Evolutionary conservation across 2,888 invertebrate genomes (phyloP), one percentile per base, ranked within the genome.

Genomic region (Pristionchus japonicus): DNA sequence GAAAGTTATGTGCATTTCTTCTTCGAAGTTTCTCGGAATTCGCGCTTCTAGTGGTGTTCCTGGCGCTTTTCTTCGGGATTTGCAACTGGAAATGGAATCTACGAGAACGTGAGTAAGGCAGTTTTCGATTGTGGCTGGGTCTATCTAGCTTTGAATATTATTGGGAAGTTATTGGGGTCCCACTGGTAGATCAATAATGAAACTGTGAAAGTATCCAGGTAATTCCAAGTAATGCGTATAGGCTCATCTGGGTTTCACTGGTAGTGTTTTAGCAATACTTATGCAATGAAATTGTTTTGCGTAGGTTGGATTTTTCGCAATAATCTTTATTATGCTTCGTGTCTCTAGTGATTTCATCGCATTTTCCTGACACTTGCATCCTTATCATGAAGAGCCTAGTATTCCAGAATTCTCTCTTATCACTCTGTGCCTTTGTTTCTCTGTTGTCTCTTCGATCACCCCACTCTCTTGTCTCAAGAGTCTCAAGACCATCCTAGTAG

Each of bases 361-460:
- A 34, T 31, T 67, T 34, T 7, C 13, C 64, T 31, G 57, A 57
- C 57, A 23, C n/a, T 57, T 57, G 64, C 34, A 17, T 6, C n/a
- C 80, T 80, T 80, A 80, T 74, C 74, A 40, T 15, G 9, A 31
- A 70, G n/a, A 15, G 23, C n/a, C n/a, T n/a, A 77, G 43, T 77
- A 43, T 77, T 77, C 77, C 77, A 77, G 77, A 77, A 77, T 77
- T 70, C 27, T 37, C 7, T 47, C 43, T 49, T 82, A 52, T 52
- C 82, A 82, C 11, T 47, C 27, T 27, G 1, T 31, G 13, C 49
- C 49, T 47, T 37, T 37, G 1, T 49, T 27, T 80, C 49, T 49
- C 84, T 40, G 40, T 4, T 13, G 31, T 84, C 84, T 61, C 84
- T 84, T 37, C 1, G 0, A 31, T 52, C 49, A 43, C n/a, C n/a